Conservation (phyloP, 2,797 vertebrate species). For the Bufotes viridis region DNA sequence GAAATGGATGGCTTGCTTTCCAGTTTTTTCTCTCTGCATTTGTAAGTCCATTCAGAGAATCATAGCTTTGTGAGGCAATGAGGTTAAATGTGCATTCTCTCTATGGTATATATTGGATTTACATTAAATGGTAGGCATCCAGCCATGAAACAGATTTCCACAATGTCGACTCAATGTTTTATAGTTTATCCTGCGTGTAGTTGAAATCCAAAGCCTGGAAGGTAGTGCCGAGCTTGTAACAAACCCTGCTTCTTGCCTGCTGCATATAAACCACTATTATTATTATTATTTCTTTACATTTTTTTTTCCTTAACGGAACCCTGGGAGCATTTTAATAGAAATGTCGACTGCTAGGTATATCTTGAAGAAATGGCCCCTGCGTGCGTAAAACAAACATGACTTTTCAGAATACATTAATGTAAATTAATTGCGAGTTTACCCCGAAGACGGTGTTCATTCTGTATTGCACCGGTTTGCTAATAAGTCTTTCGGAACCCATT, state of each 20-base stretch:
- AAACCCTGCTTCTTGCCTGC: background rate
- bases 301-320: background rate
- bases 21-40: background rate
- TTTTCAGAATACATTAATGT: slow-evolving; percentile 41
- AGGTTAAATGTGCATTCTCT: slow-evolving; percentile 22
- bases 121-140: slow-evolving; percentile 30
- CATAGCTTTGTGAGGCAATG: background rate
- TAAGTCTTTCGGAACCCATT: slow-evolving; percentile 41
- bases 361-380: background rate
- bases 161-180: slow-evolving; percentile 20
- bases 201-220: slow-evolving; percentile 24
- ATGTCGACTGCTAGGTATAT: slow-evolving; percentile 6
- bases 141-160: slow-evolving; percentile 28
- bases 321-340: background rate
- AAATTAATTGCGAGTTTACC: slow-evolving; percentile 40
- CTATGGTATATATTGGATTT: slow-evolving; percentile 21
- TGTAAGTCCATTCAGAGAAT: background rate
- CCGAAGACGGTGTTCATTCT: background rate
- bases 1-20: background rate
- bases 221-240: background rate
- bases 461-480: slow-evolving; percentile 13
- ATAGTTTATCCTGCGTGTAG: slow-evolving; percentile 9
- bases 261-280: slow-evolving; percentile 11
- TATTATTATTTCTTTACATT: background rate
- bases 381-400: background rate